Conservation (phyloP, 2,888 invertebrate species). For the Furcula furcula region DNA sequence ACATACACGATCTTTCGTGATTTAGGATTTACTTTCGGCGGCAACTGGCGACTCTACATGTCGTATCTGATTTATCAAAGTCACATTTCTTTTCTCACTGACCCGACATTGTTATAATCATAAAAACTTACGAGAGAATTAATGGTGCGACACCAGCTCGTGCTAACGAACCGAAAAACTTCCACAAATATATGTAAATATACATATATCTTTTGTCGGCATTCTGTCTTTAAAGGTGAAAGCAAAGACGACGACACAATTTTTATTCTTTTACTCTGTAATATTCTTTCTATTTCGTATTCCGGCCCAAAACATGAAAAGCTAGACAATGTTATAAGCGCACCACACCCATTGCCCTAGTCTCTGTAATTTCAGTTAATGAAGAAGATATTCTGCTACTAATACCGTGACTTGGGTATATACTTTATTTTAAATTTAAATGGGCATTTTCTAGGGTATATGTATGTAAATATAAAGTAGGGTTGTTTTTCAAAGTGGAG, state of each 20-base stretch:
- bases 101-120: conserved; percentile 10
- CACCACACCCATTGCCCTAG: conserved; percentile 8
- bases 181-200: conserved; percentile 19
- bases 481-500: conserved; percentile 50
- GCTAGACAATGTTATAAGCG: conserved; percentile 10
- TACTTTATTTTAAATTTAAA: conserved; percentile 46
- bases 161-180: conserved; percentile 26
- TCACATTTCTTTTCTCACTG: conserved; percentile 25
- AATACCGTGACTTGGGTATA: conserved; percentile 33
- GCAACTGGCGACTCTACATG: conserved; percentile 41
- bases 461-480: conserved; percentile 41
- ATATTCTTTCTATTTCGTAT: neutral
- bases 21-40: conserved; percentile 56
- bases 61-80: conserved; percentile 39
- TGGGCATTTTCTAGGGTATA: conserved; percentile 30
- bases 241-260: conserved; percentile 9
- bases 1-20: conserved; percentile 63
- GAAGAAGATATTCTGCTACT: conserved; percentile 33
- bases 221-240: conserved; percentile 7
- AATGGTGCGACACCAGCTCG: conserved; percentile 22
- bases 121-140: conserved; percentile 24
- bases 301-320: conserved; percentile 13
- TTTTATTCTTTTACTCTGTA: conserved; percentile 9
- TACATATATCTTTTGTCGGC: conserved; percentile 11
- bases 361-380: conserved; percentile 22